phyloP scores from a whole-genome alignment of 1,140 invertebrate genomes.

The Rhysida immarginata region DNA sequence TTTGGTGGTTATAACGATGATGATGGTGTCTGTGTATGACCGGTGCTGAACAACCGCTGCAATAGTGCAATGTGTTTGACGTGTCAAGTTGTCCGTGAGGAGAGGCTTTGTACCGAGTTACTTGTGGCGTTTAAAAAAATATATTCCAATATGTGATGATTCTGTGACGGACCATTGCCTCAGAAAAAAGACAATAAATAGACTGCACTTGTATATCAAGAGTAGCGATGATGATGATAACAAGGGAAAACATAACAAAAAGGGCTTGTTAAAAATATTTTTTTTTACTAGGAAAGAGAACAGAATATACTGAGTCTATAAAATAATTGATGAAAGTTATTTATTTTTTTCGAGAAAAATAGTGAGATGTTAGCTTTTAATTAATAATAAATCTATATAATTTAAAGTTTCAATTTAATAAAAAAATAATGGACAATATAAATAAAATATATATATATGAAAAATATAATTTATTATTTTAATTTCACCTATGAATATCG shows the following conservation, averaged over 20 bases:
- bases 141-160: background rate
- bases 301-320: too few species aligned
- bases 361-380: too few species aligned
- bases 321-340: too few species aligned
- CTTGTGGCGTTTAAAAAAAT: background rate
- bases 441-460: too few species aligned
- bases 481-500: too few species aligned
- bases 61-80: background rate
- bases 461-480: too few species aligned
- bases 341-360: too few species aligned
- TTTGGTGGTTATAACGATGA: too few species aligned
- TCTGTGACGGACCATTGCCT: background rate
- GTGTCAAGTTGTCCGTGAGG: background rate
- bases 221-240: background rate
- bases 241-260: background rate
- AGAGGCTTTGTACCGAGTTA: constrained; percentile 1
- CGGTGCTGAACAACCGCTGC: background rate
- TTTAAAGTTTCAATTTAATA: too few species aligned
- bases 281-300: background rate
- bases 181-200: background rate
- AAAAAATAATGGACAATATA: too few species aligned
- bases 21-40: background rate
- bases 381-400: too few species aligned
- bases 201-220: background rate
- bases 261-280: background rate